Evolutionary conservation across 2,888 invertebrate genomes (phyloP), one percentile per base, ranked within the genome.

Genomic region (Siphonodentalium dalli): DNA sequence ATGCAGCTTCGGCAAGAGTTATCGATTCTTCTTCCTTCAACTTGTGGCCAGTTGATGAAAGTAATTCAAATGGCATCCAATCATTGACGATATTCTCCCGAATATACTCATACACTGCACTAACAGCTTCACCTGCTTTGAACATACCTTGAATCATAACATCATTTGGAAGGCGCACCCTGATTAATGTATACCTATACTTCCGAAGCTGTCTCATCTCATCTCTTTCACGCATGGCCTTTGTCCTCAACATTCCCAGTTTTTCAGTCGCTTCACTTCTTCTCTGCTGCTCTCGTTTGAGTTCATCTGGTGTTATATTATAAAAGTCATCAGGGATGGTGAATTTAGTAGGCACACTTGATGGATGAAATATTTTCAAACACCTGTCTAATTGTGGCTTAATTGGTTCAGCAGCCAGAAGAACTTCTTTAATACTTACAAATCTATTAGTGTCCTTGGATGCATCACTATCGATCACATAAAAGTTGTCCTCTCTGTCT

Each of bases 221-320:
- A 58, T 96, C 93, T 61, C 90, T 90, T 75, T 96, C 94, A 21
- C 95, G 84, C 94, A 97, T 97, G 2, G 93, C 94, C 80, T 93
- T 94, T 0, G 97, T 97, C 70, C 93, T 86, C 7, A 98, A 83
- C 84, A 92, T 89, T 77, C 91, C 88, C 73, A 89, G 87, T 71
- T 86, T 89, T 75, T 94, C 94, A 31, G 90, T 86, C 2, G 88
- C 87, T 79, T 93, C 91, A 15, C 86, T 76, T 43, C 71, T 61
- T 11, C 72, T 48, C 57, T 76, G 75, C 60, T 79, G 78, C 44
- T 94, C 94, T 60, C 86, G 85, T 77, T 91, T 92, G 11, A 97
- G 75, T 75, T 97, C 97, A 58, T 92, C 92, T 0, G 89, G 85
- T 0, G 89, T 85, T 18, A 94, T 83, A 2, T 88, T 87, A 78